Conservation (phyloP, 2,797 vertebrate genomes). For the Gallinago nigripennis region DNA sequence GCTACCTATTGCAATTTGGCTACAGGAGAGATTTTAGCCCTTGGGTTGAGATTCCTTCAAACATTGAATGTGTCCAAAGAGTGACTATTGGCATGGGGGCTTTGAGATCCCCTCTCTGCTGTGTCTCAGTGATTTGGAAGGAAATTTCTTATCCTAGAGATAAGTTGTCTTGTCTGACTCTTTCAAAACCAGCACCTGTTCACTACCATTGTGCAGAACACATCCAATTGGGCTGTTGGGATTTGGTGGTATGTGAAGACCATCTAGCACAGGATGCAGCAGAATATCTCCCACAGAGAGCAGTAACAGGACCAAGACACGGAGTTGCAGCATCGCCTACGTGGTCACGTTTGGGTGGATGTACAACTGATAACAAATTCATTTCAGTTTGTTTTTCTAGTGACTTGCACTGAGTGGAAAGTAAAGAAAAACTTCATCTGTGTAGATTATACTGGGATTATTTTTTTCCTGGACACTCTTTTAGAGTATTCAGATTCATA, state of each 20-base stretch:
- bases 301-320: not conserved
- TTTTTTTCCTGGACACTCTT: not conserved
- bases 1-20: not conserved
- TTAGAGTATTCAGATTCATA: not conserved
- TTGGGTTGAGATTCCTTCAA: not conserved
- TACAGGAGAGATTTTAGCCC: not conserved
- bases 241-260: not conserved
- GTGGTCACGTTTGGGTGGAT: not conserved
- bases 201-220: not conserved
- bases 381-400: not conserved
- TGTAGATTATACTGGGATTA: not conserved
- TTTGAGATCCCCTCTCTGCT: not conserved
- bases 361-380: not conserved
- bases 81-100: not conserved
- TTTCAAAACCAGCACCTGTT: not conserved
- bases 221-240: not conserved
- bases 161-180: not conserved
- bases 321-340: not conserved
- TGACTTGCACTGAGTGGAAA: not conserved
- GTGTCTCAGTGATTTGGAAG: not conserved
- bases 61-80: not conserved
- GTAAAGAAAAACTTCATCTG: not conserved
- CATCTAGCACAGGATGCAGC: not conserved
- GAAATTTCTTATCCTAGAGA: not conserved
- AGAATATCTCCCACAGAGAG: rapidly evolving